These are phyloP conservation scores for Polyommatus icarus DNA, from an alignment of 2,888 invertebrate genomes.

Conservation along the genomic window DNA sequence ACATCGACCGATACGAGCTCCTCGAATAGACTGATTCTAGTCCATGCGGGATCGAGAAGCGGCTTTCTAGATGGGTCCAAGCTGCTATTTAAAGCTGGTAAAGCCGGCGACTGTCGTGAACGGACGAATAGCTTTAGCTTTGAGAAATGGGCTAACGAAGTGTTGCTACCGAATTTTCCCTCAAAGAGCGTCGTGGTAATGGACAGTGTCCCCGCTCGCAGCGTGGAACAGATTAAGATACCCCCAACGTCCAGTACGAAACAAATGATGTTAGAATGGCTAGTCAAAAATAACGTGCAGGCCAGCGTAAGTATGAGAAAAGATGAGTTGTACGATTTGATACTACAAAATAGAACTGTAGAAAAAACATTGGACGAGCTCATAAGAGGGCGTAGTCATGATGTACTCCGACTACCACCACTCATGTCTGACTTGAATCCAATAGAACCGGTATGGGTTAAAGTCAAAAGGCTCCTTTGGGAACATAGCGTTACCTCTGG, in stretches of 20 bases:
- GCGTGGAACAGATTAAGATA: neutral
- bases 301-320: neutral
- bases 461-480: neutral
- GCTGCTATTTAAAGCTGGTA: neutral
- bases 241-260: neutral
- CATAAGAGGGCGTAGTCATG: neutral
- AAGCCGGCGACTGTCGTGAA: neutral
- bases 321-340: neutral
- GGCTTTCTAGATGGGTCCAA: neutral
- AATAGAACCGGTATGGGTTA: neutral
- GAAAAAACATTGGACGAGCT: neutral
- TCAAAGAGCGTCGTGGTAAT: neutral
- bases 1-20: neutral
- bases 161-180: neutral
- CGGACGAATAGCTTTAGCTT: neutral
- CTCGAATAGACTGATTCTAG: neutral
- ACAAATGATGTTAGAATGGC: neutral
- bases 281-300: neutral
- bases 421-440: neutral
- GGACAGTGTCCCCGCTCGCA: neutral
- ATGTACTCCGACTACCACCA: neutral
- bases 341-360: neutral
- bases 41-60: neutral
- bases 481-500: neutral
- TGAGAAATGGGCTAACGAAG: neutral